Evolutionary conservation across 1,140 invertebrate genomes (phyloP).

Genomic region (Aphis craccivora): DNA sequence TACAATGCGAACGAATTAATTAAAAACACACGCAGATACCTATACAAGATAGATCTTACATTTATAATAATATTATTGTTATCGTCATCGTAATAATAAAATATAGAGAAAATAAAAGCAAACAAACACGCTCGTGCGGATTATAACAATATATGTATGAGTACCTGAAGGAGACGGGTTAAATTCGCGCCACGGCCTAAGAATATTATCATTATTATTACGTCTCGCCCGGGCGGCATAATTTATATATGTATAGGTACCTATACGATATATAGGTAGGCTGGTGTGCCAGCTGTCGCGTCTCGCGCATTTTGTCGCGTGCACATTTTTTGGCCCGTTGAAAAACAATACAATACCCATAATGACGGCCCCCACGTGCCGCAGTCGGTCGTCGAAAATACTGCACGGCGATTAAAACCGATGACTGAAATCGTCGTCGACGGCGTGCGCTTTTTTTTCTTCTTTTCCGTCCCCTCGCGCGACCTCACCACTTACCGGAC

Average conservation of each 20-base stretch:
- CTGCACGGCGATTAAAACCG: constrained; percentile 46
- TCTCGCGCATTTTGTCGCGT: constrained; percentile 30
- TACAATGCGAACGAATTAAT: constrained; percentile 45
- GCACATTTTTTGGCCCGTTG: constrained; percentile 26
- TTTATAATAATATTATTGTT: background rate
- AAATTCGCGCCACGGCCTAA: background rate
- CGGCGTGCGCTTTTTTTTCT: background rate
- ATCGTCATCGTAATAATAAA: background rate
- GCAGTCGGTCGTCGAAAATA: background rate
- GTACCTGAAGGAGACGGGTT: background rate
- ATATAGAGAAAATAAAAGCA: background rate
- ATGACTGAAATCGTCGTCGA: constrained; percentile 35
- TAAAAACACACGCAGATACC: background rate
- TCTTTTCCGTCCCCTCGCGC: background rate
- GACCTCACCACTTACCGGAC: background rate
- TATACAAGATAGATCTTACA: background rate
- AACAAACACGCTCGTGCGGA: background rate
- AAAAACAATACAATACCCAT: background rate
- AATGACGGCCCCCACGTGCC: constrained; percentile 37
- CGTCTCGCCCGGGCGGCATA: background rate
- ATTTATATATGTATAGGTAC: background rate
- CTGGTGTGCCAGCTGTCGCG: background rate
- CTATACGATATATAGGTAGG: background rate
- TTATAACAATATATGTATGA: background rate
- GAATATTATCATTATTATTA: background rate